Base-by-base conservation (phyloP, 64 coral and sea anemone genomes). In the Stylophora pistillata region DNA sequence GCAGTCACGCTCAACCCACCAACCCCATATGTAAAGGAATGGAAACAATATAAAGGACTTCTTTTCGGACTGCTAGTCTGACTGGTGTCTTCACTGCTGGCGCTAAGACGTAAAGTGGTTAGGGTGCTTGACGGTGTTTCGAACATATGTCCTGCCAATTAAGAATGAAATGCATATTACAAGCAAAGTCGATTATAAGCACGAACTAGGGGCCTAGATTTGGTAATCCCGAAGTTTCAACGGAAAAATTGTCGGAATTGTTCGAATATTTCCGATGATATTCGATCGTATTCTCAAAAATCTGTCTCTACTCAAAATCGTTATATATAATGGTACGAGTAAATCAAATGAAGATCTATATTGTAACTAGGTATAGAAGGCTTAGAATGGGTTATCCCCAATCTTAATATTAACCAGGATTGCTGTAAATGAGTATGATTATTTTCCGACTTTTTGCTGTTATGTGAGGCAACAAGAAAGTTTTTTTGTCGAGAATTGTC, bases 31-130 rank as follows among this genome's bases (percentile, higher is more conserved):
- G 80, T 84, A 41, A 84, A 84, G 23, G 80, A 84, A 70, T 84
- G 80, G 62, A 70, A 84, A 84, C 80, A 84, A 84, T 84, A 84
- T 29, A 84, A 0, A 20, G 80, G 80, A 84, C 80, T 68, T 84
- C 47, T 58, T 3, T 26, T 66, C 9, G 79, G 59, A n/a, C 57
- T 68, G 64, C 64, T 68, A 7, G 37, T 47, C 37, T 47, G 53
- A 53, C 76, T 78, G 17, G 9, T 23, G 30, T 84, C 62, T 15
- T 20, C 33, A 82, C 56, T 65, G 27, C 20, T 10, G 0, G 58
- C 4, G 62, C 62, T 52, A 20, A 84, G 14, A 17, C 32, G 30
- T 33, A 84, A 69, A 0, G 79, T 82, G 2, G 80, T 84, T 12
- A 84, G 17, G 12, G 37, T 69, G 13, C 80, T 61, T 5, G 80